Evolutionary conservation across 2,888 invertebrate species (phyloP).

Genomic region (Eupithecia dodoneata): DNA sequence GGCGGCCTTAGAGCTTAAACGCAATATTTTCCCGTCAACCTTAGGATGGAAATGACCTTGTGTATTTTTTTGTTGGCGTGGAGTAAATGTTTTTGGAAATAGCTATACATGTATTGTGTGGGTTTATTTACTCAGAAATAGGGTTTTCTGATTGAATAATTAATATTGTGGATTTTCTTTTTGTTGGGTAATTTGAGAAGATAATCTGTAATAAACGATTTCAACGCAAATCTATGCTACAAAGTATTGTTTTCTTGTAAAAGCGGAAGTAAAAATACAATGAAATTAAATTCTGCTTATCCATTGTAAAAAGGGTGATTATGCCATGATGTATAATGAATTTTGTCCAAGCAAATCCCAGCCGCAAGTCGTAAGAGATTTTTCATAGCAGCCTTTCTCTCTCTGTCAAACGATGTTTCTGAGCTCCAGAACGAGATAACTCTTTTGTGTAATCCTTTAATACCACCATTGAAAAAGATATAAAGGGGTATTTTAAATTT

Average conservation of each 20-base stretch:
- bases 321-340: constrained; percentile 3
- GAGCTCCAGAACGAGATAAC: not conserved
- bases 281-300: not conserved
- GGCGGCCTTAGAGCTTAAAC: too few relatives aligned
- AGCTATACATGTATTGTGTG: too few relatives aligned
- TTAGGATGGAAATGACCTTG: too few relatives aligned
- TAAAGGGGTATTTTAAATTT: not conserved
- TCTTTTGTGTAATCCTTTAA: not conserved
- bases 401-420: not conserved
- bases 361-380: not conserved
- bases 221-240: not conserved
- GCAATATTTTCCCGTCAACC: too few relatives aligned
- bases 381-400: not conserved
- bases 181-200: not conserved
- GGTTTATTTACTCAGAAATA: too few relatives aligned
- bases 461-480: not conserved
- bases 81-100: too few relatives aligned
- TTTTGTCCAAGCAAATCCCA: not conserved
- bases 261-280: not conserved
- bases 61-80: too few relatives aligned
- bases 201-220: not conserved
- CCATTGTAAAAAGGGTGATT: not conserved
- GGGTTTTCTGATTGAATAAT: too few relatives aligned
- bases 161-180: too few relatives aligned
- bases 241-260: not conserved